Conservation (phyloP, 1,140 invertebrate genomes). For the Chironomus striatipennis region DNA sequence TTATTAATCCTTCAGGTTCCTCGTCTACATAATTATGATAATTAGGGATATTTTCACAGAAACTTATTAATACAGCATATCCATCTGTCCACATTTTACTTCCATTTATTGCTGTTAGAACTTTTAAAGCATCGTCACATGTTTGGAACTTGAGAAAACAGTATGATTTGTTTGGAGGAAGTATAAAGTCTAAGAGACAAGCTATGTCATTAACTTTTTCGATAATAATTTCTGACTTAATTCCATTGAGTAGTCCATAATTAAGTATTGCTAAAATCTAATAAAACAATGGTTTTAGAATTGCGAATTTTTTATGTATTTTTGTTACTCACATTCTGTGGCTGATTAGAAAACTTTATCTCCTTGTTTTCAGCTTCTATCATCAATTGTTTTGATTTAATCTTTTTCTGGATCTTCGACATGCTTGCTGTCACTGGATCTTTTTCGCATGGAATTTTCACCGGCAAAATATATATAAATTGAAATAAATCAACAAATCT, state of each 20-base stretch:
- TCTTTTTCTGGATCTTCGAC: not conserved
- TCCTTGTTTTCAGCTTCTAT: not conserved
- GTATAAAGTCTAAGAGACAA: constrained; percentile 50
- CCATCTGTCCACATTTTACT: constrained; percentile 44
- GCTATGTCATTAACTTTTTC: constrained; percentile 42
- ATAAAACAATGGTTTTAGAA: not conserved
- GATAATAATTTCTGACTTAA: constrained; percentile 52
- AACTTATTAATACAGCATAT: constrained; percentile 55
- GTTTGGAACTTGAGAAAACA: constrained; percentile 55
- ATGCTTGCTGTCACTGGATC: not conserved
- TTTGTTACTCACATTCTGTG: not conserved
- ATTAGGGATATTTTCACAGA: constrained; percentile 30
- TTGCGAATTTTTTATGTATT: not conserved
- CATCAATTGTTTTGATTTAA: not conserved
- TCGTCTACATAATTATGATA: constrained; percentile 30
- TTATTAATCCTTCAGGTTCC: constrained; percentile 59
- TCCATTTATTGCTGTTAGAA: constrained; percentile 48
- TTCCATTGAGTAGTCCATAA: constrained; percentile 62
- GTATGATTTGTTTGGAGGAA: constrained; percentile 66
- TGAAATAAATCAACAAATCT: too few relatives aligned
- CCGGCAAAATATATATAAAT: too few relatives aligned
- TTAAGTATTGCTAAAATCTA: constrained; percentile 54
- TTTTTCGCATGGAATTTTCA: not conserved
- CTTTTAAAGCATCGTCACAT: constrained; percentile 41
- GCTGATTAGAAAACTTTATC: not conserved